Conservation (phyloP, 2,797 vertebrate genomes). For the Crenichthys baileyi region DNA sequence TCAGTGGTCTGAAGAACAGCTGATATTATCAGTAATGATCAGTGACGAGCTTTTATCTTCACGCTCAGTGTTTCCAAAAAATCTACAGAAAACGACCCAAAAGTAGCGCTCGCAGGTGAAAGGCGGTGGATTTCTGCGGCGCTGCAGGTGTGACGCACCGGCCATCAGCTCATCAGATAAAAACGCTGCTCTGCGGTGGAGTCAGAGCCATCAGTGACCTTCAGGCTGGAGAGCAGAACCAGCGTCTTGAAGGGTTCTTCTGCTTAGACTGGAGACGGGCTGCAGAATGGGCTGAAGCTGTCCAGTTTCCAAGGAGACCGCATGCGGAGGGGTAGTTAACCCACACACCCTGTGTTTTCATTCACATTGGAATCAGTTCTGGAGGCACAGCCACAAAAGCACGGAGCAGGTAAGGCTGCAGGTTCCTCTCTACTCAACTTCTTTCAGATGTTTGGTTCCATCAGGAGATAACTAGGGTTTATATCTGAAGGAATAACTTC, state of each 20-base stretch:
- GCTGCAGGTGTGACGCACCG: background rate
- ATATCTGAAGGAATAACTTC: slow-evolving; percentile 13
- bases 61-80: background rate
- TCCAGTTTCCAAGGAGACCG: slow-evolving; percentile 70
- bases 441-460: background rate
- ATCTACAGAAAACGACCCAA: background rate
- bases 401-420: slow-evolving; percentile 49
- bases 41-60: slow-evolving; percentile 9
- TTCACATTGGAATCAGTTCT: slow-evolving; percentile 15
- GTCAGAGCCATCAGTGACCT: slow-evolving; percentile 60
- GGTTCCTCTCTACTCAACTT: background rate
- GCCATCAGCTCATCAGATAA: slow-evolving; percentile 54
- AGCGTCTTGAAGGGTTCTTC: slow-evolving; percentile 17
- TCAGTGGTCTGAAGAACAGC: background rate
- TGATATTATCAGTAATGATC: slow-evolving; percentile 24
- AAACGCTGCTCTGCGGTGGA: slow-evolving; percentile 53
- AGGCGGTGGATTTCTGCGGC: slow-evolving; percentile 5
- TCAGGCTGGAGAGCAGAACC: slow-evolving; percentile 55
- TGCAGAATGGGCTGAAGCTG: slow-evolving; percentile 53
- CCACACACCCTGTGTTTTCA: slow-evolving; percentile 43
- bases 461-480: background rate
- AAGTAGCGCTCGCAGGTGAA: background rate
- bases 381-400: slow-evolving; percentile 1
- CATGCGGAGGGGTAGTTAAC: slow-evolving; percentile 34
- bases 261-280: slow-evolving; percentile 5